These are phyloP conservation scores for Oenanthe melanoleuca DNA, from an alignment of 2,113 vertebrate species.

Conservation along the genomic window DNA sequence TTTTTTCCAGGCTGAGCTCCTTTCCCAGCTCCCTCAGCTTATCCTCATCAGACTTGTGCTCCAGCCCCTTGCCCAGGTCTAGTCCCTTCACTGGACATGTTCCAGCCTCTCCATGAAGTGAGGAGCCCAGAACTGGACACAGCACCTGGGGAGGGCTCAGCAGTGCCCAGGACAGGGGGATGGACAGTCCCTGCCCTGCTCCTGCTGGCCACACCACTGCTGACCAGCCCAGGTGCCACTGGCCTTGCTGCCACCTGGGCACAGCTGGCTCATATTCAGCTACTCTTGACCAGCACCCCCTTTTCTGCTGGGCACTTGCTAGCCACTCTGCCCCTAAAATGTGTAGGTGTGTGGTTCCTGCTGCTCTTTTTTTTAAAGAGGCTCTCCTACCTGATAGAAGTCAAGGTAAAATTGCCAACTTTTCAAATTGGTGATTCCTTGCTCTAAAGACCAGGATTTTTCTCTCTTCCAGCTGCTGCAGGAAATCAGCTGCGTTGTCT, in stretches of 20 bases:
- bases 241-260: neutral
- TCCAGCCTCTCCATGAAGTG: neutral
- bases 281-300: neutral
- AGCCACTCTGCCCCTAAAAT: neutral
- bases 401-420: neutral
- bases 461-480: conserved; percentile 55
- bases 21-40: neutral
- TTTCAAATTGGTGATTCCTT: neutral
- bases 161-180: rapidly evolving
- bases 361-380: neutral
- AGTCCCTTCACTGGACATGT: rapidly evolving
- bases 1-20: neutral
- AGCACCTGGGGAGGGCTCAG: neutral
- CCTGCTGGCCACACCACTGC: neutral
- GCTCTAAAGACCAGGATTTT: neutral
- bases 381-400: neutral
- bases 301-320: neutral
- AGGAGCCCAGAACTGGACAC: neutral
- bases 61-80: neutral
- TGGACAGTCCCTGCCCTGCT: neutral
- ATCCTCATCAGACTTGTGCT: neutral
- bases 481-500: neutral
- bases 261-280: neutral
- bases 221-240: neutral
- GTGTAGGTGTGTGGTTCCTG: neutral